Evolutionary conservation across 1,140 invertebrate genomes (phyloP).

Genomic region (Melitaea cinxia): DNA sequence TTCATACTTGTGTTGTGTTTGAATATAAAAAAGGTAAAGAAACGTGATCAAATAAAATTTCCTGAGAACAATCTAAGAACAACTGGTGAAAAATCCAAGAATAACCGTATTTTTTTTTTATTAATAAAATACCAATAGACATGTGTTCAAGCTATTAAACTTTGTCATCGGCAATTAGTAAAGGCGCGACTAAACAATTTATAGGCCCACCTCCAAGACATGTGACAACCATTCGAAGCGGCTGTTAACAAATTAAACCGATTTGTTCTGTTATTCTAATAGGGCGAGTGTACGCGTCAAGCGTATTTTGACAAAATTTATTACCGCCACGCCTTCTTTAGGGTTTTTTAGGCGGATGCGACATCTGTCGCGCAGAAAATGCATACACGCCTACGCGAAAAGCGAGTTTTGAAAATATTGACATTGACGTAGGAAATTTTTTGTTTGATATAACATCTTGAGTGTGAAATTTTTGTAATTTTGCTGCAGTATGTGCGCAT

Average conservation of each 20-base stretch:
- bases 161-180: conserved; percentile 79
- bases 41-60: not conserved
- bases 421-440: conserved; percentile 42
- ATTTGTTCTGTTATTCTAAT: conserved; percentile 81
- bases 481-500: not conserved
- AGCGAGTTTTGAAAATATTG: conserved; percentile 50
- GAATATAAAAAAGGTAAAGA: not conserved
- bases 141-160: conserved; percentile 67
- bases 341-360: conserved; percentile 70
- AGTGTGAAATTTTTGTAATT: conserved; percentile 24
- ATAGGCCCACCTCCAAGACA: conserved; percentile 60
- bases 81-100: not conserved
- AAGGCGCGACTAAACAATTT: conserved; percentile 72
- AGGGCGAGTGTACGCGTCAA: conserved; percentile 70
- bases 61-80: not conserved
- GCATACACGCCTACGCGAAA: conserved; percentile 61
- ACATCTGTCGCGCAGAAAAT: conserved; percentile 73
- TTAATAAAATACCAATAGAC: conserved; percentile 42
- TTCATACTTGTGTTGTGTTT: too few relatives aligned
- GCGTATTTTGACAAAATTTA: conserved; percentile 82
- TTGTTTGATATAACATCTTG: conserved; percentile 24
- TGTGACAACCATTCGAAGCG: conserved; percentile 75
- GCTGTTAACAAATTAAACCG: conserved; percentile 79
- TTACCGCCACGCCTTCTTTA: conserved; percentile 76
- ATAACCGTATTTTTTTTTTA: conserved; percentile 4